Base-by-base conservation (phyloP, 2,797 vertebrate genomes). In the Aulostomus chinensis region DNA sequence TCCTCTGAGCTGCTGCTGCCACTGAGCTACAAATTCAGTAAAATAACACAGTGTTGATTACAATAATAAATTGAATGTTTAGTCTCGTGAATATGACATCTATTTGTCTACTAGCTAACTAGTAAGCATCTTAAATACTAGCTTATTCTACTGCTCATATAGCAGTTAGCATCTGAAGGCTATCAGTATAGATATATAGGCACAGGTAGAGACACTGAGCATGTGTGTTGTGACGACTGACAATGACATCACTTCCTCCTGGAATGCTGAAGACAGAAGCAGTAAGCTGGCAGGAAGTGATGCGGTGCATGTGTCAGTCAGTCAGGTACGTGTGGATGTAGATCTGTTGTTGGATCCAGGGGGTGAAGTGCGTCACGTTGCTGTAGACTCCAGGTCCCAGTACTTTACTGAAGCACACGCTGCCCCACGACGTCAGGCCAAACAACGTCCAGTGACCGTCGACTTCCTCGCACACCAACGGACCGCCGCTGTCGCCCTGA, bases 401-500 rank as follows among this genome's bases (percentile, higher is more conserved):
- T 13, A 97, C 91, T 74, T 96, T 98, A 58, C 94, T 96, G 89
- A 97, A 97, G 81, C 96, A 98, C 33, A 98, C 93, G 0, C 95
- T 95, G 49, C 96, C 96, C 96, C 95, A 99, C 0, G 96, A 98
- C 3, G 96, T 99, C 73, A 99, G 88, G 22, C 96, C 96, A 42
- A 94, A 98, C 66, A 99, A 66, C 18, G 91, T 95, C 96, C 96
- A 99, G 64, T 50, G 93, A 0, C 62, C 63, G 2, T 76, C 2
- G 3, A 72, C 60, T 11, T 88, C 86, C 83, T 95, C 92, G 0
- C 96, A 98, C 33, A 97, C 96, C 33, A 99, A 80, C 0, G 96
- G 96, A 5, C 96, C 96, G 1, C 96, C 96, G 0, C 96, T 99
- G 91, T 98, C 96, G 0, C 96, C 96, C 96, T 99, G 84, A 2